Conservation (phyloP, 2,113 vertebrate species). For the Callopanchax toddi region DNA sequence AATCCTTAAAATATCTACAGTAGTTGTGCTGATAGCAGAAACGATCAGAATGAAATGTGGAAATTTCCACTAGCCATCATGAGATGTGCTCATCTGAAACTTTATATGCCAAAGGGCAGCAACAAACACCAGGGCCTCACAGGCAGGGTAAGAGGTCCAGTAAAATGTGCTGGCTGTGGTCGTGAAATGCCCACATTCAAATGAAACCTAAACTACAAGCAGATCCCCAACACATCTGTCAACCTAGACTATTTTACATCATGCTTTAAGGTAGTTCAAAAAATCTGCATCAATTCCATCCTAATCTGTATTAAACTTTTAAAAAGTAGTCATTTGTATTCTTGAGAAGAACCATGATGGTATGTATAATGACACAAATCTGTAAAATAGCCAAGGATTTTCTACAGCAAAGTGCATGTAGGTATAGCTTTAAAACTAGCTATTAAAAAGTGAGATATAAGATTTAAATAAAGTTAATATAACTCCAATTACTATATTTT, state of each 20-base stretch:
- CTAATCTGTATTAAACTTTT: too few relatives aligned
- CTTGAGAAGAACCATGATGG: too few relatives aligned
- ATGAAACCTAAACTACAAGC: constrained; percentile 5
- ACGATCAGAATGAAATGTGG: constrained; percentile 72
- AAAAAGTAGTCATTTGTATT: too few relatives aligned
- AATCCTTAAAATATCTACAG: background rate
- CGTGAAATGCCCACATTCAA: constrained; percentile 27
- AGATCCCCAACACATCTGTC: background rate
- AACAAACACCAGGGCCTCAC: constrained; percentile 67
- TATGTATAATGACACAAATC: too few relatives aligned
- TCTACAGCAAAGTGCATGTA: too few relatives aligned
- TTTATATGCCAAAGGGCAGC: constrained; percentile 74
- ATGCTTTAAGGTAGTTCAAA: constrained; percentile 7
- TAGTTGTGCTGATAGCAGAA: constrained; percentile 37
- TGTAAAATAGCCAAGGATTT: too few relatives aligned
- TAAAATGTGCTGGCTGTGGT: constrained; percentile 28
- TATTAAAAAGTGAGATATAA: too few relatives aligned
- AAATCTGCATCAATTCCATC: too few relatives aligned
- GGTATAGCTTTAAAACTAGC: too few relatives aligned
- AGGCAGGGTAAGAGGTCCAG: constrained; percentile 34
- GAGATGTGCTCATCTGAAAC: constrained; percentile 77
- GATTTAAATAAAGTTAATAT: too few relatives aligned
- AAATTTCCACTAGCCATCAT: constrained; percentile 80
- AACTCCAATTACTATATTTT: too few relatives aligned
- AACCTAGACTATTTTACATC: background rate